phyloP scores from a whole-genome alignment of 2,888 invertebrate genomes.

The Hydropsyche betteni region DNA sequence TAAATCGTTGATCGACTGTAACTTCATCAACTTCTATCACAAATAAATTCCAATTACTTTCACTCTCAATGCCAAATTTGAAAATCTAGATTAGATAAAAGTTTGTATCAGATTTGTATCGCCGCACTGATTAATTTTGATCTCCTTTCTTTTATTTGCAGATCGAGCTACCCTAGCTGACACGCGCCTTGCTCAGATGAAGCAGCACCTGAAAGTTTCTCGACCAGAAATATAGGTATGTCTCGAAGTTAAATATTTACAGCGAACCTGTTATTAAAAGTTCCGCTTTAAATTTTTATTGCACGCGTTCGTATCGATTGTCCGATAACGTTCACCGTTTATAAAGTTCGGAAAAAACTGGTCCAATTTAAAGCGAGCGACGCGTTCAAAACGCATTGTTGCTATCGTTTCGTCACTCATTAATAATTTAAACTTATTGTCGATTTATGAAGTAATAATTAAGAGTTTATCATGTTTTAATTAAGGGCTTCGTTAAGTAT shows the following conservation, averaged over 20 bases:
- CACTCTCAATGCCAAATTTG: background rate
- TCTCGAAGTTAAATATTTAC: conserved; percentile 13
- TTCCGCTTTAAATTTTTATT: no score
- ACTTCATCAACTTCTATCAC: no score
- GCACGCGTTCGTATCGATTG: background rate
- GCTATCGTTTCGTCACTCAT: conserved; percentile 8
- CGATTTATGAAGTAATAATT: background rate
- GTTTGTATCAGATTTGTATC: background rate
- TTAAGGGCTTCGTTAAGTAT: background rate
- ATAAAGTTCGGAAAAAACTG: background rate
- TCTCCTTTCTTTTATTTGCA: conserved; percentile 40
- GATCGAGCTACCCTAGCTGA: conserved; percentile 48
- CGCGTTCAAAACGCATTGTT: background rate
- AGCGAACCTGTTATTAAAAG: no score
- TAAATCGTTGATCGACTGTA: no score
- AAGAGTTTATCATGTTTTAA: background rate
- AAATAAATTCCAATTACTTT: no score
- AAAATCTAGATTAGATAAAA: no score
- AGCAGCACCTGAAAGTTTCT: conserved; percentile 42
- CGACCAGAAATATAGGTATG: conserved; percentile 49
- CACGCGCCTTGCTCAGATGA: conserved; percentile 47
- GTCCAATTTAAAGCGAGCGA: background rate
- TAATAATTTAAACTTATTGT: background rate
- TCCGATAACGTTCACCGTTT: background rate
- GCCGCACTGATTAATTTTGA: background rate